Evolutionary conservation across 2,113 vertebrate species (phyloP).

Genomic region (Phrynosoma blainvillii): DNA sequence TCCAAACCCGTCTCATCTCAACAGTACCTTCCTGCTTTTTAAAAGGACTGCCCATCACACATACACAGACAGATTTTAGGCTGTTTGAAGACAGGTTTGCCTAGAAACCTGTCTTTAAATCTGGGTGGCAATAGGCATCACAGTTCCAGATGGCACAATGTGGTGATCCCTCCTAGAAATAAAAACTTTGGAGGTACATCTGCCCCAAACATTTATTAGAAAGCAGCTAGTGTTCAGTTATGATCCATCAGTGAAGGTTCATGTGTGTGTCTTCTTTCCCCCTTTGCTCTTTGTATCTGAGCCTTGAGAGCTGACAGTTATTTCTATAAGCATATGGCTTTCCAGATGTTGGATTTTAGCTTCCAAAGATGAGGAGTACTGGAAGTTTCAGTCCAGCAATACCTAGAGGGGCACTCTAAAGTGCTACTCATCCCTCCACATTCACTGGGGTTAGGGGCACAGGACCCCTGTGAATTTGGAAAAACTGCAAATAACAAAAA

Average conservation of each 20-base stretch:
- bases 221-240: not conserved
- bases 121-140: not conserved
- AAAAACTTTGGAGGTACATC: not conserved
- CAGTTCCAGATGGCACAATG: not conserved
- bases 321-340: not conserved
- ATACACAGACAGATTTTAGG: not conserved
- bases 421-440: too few relatives aligned
- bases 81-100: not conserved
- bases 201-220: not conserved
- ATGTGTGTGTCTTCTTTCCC: not conserved
- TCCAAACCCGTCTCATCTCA: not conserved
- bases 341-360: too few relatives aligned
- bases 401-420: too few relatives aligned
- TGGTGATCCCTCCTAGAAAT: not conserved
- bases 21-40: conserved; percentile 26
- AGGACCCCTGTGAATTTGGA: too few relatives aligned
- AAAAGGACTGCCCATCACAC: not conserved
- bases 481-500: too few relatives aligned
- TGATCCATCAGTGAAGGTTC: not conserved
- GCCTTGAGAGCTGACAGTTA: not conserved
- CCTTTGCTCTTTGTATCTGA: not conserved
- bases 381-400: too few relatives aligned
- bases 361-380: too few relatives aligned
- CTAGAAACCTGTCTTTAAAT: not conserved
- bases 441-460: too few relatives aligned